Percentiles rank a stretch among this genome's conserved stretches.
Evolutionary conservation across 2,797 vertebrate genomes (phyloP).

Genomic region (Mormyrus hasselquistii): DNA sequence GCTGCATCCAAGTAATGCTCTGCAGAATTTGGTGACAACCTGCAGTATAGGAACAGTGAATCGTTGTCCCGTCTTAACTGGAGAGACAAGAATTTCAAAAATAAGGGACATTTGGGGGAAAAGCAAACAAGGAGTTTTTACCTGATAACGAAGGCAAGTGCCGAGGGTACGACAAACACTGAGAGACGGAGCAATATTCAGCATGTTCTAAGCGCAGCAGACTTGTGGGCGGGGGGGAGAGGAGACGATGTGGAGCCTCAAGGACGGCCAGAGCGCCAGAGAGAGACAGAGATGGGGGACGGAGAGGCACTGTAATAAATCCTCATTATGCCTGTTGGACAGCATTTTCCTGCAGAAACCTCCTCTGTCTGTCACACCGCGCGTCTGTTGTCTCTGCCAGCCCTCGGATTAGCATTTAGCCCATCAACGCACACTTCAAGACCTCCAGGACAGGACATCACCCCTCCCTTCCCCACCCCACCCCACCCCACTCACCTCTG

Average conservation of each 20-base stretch:
- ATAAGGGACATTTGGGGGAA: background rate
- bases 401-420: constrained; percentile 20
- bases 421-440: constrained; percentile 20
- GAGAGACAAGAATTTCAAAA: background rate
- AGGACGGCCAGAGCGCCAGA: background rate
- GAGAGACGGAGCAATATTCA: background rate
- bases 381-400: constrained; percentile 21
- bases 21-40: background rate
- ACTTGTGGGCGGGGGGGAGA: background rate
- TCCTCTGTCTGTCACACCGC: constrained; percentile 1
- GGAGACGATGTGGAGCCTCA: constrained; percentile 6
- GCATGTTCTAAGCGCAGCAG: background rate
- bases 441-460: constrained; percentile 25
- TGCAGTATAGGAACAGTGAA: background rate
- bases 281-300: background rate
- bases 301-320: constrained; percentile 11
- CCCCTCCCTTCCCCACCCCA: background rate
- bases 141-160: background rate
- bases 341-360: background rate
- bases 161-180: background rate
- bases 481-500: background rate
- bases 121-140: background rate
- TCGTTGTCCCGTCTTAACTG: background rate
- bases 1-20: background rate
- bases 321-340: constrained; percentile 7